Conservation (phyloP, 2,888 invertebrate genomes). For the Onchidella celtica region DNA sequence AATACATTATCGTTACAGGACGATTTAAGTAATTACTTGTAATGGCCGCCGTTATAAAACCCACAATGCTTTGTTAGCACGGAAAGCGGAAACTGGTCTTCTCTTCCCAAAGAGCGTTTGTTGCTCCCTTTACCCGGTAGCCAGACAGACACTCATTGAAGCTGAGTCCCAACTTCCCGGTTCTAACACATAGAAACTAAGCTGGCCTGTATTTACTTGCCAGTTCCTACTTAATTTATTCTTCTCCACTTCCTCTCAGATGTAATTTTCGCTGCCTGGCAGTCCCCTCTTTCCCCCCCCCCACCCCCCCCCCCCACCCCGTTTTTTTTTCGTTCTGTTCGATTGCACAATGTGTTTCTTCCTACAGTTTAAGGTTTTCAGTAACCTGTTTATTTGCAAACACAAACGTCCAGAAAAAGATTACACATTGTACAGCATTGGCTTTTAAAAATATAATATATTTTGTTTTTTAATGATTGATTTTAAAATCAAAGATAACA, state of each 20-base stretch:
- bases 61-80: conserved; percentile 43
- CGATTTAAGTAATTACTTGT: conserved; percentile 44
- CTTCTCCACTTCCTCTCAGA: background rate
- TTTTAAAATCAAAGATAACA: too few relatives aligned
- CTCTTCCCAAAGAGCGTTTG: conserved; percentile 16
- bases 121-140: conserved; percentile 7
- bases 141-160: background rate
- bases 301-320: too few relatives aligned
- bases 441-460: too few relatives aligned
- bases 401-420: too few relatives aligned
- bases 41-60: conserved; percentile 23
- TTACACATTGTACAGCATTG: too few relatives aligned
- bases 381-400: too few relatives aligned
- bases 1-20: conserved; percentile 43
- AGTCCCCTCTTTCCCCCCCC: too few relatives aligned
- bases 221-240: background rate
- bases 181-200: background rate
- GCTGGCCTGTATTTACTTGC: background rate
- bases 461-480: too few relatives aligned
- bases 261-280: too few relatives aligned
- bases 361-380: too few relatives aligned
- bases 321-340: too few relatives aligned
- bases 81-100: conserved; percentile 34
- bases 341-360: too few relatives aligned
- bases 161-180: conserved; percentile 32